Base-by-base conservation (phyloP, 1,140 invertebrate genomes). In the Drosophila ambigua region DNA sequence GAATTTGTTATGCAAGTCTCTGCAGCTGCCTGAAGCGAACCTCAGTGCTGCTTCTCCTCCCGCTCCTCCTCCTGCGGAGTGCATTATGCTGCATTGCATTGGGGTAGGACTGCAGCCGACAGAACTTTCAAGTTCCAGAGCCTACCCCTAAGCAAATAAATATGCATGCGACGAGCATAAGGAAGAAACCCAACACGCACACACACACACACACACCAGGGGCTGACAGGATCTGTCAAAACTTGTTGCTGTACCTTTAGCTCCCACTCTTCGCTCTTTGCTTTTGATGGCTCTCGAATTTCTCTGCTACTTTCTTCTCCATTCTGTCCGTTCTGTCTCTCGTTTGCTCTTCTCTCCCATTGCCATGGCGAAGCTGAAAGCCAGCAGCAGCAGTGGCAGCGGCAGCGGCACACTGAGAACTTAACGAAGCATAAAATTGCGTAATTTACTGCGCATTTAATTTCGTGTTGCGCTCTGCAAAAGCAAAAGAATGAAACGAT, bases 371-470 rank as follows among this genome's bases (percentile, higher is more conserved):
- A 79, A 65, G 57, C 46, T 20, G 39, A 72, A 67, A 64, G 15
- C 35, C 35, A 39, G 35, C 35, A 20, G 20, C 20, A 20, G 20
- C 20, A 20, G 20, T 2, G 20, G 20, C 20, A 20, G 35, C 9
- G 7, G 28, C 35, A 39, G 9, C 11, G 4, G 4, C 53, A 58
- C 58, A 28, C 26, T 43, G 49, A 43, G 35, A 77, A 71, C 54
- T 77, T 72, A 85, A 85, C 81, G 82, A 85, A 85, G 82, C 81
- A 87, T 87, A 78, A 85, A 85, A 85, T 87, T 85, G 82, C 74
- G 81, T 87, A 87, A 85, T 85, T 85, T 87, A 87, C 81, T 87
- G 81, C 82, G 81, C 81, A 87, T 85, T 85, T 81, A 87, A 81
- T 85, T 87, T 82, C 69, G 63, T 81, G 68, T 87, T 81, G 73